Evolutionary conservation across 2,888 invertebrate species (phyloP), one percentile per base, ranked within the genome.

Genomic region (Macrophya annulata): DNA sequence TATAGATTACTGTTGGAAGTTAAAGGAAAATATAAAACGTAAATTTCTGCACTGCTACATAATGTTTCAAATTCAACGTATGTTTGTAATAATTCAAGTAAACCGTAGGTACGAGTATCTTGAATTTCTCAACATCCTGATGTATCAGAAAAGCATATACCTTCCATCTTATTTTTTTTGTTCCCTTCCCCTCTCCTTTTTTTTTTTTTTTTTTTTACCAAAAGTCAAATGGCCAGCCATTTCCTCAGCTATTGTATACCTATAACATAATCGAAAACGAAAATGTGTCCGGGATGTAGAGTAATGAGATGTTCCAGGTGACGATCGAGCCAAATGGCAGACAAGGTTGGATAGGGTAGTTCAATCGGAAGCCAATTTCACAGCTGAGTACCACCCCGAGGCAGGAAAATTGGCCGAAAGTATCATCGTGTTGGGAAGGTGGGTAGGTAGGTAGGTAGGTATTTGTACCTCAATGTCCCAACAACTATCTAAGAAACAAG

Each of bases 331-430:
- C 65, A 31, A 83, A 71, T 83, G 45, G 45, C 48, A 17, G 31
- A 68, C 68, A n/a, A 68, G 48, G 71, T 81, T 65, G 43, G 62
- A 81, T 37, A 62, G 48, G 83, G 83, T 83, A 83, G 83, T 83
- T 83, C 83, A 83, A 83, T 83, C 83, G 83, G 65, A 83, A 83
- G 83, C 65, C 83, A 83, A 83, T 83, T 83, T 83, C 83, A 83
- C 83, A 71, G 68, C 37, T 51, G 83, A 83, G 83, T 62, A 81
- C 59, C 81, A 62, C 6, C n/a, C 40, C 17, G 43, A 6, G n/a
- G 31, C 15, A 62, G 43, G 81, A 81, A 81, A 81, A 81, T 81
- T 81, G 62, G 62, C 62, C 81, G 40, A 81, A 81, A 81, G 81
- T 62, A 43, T 37, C 81, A 51, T 51, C 55, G 17, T 77, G 51